Conservation (phyloP, 2,113 vertebrate genomes). For the Sciurus niger region DNA sequence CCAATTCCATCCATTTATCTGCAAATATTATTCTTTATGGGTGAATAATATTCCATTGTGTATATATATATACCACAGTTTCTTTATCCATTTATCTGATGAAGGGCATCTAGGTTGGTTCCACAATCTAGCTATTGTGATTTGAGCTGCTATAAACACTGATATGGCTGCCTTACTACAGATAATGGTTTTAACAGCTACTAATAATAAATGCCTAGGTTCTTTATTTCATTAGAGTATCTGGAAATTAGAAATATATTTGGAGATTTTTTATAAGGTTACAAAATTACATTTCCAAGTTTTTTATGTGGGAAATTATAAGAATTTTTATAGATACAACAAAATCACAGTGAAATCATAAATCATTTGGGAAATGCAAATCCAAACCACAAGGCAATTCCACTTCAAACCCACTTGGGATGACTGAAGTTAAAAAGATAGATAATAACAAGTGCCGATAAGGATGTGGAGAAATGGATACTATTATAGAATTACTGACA, state of each 20-base stretch:
- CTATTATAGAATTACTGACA: neutral
- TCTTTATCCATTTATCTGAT: too few species aligned
- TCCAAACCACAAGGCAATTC: slow-evolving; percentile 59
- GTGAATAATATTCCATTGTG: too few species aligned
- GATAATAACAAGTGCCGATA: neutral
- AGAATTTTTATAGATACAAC: slow-evolving; percentile 31
- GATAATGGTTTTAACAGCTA: slow-evolving; percentile 47
- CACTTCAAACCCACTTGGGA: neutral
- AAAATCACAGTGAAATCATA: slow-evolving; percentile 60
- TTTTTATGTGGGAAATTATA: slow-evolving; percentile 49
- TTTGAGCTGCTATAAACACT: too few species aligned
- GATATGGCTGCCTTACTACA: too few species aligned
- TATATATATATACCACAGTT: too few species aligned
- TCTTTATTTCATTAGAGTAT: slow-evolving; percentile 32
- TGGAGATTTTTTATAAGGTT: slow-evolving; percentile 57
- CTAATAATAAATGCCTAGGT: slow-evolving; percentile 19
- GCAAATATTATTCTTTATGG: too few species aligned
- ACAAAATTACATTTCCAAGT: slow-evolving; percentile 38
- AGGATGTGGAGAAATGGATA: neutral
- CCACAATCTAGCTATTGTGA: too few species aligned
- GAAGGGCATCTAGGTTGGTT: too few species aligned
- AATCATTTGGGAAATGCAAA: slow-evolving; percentile 58
- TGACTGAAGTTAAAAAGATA: neutral
- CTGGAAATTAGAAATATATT: slow-evolving; percentile 33
- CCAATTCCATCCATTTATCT: too few species aligned